These are phyloP conservation scores for Galaxea fascicularis DNA, from an alignment of 92 coral and sea anemone genomes.

Conservation along the genomic window DNA sequence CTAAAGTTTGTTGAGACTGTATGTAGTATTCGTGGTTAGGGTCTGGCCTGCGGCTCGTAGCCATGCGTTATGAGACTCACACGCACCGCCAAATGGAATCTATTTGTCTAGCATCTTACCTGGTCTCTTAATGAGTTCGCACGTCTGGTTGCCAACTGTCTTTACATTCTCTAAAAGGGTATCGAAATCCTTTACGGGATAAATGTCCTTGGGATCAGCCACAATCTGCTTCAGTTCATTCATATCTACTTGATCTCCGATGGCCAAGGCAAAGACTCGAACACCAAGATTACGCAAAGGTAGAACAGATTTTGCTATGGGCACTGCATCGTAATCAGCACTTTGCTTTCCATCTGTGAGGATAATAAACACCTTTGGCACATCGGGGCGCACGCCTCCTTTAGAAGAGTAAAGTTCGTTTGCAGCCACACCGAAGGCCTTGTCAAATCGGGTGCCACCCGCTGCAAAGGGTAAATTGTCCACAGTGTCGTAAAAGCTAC, in stretches of 20 bases:
- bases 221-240: conserved; percentile 68
- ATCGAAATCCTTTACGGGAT: conserved; percentile 36
- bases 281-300: conserved; percentile 43
- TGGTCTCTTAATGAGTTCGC: conserved; percentile 43
- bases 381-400: conserved; percentile 60
- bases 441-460: conserved; percentile 61
- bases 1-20: no score
- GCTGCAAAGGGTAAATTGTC: conserved; percentile 60
- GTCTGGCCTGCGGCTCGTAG: no score
- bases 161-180: conserved; percentile 22
- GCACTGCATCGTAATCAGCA: conserved; percentile 46
- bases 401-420: conserved; percentile 34
- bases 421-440: conserved; percentile 56
- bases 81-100: no score
- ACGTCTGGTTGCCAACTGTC: conserved; percentile 32
- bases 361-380: conserved; percentile 59
- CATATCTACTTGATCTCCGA: conserved; percentile 60
- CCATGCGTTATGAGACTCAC: no score
- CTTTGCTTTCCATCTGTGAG: conserved; percentile 69
- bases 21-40: no score
- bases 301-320: conserved; percentile 10
- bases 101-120: no score
- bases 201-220: conserved; percentile 62
- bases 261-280: conserved; percentile 51
- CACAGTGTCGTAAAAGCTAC: conserved; percentile 46